These are phyloP conservation scores for Mungos mungo DNA, from an alignment of 2,113 vertebrate genomes.

Conservation along the genomic window DNA sequence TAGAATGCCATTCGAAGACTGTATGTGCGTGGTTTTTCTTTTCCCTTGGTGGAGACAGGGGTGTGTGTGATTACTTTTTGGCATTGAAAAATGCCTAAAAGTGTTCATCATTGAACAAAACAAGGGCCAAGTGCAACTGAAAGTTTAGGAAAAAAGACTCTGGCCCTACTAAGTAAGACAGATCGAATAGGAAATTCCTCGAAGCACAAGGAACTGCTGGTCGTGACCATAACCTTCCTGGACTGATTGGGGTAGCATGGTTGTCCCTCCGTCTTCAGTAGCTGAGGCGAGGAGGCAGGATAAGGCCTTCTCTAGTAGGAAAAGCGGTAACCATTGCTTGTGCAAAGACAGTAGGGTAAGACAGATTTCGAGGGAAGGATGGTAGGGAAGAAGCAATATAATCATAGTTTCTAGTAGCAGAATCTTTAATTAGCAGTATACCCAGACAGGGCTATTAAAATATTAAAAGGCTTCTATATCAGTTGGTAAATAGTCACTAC, in stretches of 20 bases:
- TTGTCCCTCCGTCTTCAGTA: background rate
- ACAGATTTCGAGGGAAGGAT: background rate
- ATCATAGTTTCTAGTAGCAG: background rate
- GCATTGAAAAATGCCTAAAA: background rate
- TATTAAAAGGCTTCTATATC: no score
- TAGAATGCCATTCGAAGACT: background rate
- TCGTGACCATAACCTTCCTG: background rate
- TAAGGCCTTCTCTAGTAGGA: background rate
- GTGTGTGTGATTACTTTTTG: background rate
- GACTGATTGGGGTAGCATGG: background rate
- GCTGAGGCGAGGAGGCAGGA: background rate
- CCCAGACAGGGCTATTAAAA: background rate
- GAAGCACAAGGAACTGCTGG: no score
- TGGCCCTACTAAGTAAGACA: background rate
- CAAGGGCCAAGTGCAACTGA: background rate
- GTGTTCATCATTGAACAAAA: background rate
- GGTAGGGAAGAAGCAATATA: background rate
- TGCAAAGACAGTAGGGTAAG: background rate
- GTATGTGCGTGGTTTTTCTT: background rate
- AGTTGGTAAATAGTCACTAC: background rate
- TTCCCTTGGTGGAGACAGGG: background rate
- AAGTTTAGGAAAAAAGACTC: background rate
- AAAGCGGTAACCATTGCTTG: no score
- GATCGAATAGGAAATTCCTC: background rate
- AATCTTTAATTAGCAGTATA: background rate